phyloP scores from a whole-genome alignment of 1,140 invertebrate species.

The Bombus superbus region DNA sequence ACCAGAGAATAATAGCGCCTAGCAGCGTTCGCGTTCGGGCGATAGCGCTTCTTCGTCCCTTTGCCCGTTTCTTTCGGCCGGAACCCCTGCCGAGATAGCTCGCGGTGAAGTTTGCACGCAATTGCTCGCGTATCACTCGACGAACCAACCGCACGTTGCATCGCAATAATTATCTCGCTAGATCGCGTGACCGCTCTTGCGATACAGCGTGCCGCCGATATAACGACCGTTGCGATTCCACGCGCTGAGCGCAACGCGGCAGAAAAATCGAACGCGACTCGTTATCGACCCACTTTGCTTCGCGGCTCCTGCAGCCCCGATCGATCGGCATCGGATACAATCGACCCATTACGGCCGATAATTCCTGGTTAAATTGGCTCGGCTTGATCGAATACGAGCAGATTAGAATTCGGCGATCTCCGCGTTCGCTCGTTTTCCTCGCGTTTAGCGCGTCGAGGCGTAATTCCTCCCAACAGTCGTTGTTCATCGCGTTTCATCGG shows the following conservation, averaged over 20 bases:
- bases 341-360: conserved; percentile 22
- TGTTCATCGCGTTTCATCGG: neutral
- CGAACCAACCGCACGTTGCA: conserved; percentile 39
- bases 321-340: neutral
- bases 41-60: conserved; percentile 31
- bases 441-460: too few relatives aligned
- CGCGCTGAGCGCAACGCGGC: neutral
- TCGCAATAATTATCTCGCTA: conserved; percentile 56
- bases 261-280: neutral
- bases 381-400: neutral
- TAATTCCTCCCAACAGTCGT: neutral
- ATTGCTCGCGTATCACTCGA: conserved; percentile 55
- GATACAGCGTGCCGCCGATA: neutral
- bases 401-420: neutral
- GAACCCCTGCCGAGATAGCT: conserved; percentile 26
- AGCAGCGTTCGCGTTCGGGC: neutral
- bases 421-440: neutral
- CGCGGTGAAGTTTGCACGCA: conserved; percentile 33
- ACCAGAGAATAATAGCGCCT: conserved; percentile 59
- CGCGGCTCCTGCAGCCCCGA: neutral
- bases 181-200: conserved; percentile 53
- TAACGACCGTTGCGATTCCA: neutral
- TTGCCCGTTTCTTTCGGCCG: neutral
- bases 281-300: conserved; percentile 12
- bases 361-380: neutral